phyloP scores from a whole-genome alignment of 2,113 vertebrate species.

The Thryonomys swinderianus region DNA sequence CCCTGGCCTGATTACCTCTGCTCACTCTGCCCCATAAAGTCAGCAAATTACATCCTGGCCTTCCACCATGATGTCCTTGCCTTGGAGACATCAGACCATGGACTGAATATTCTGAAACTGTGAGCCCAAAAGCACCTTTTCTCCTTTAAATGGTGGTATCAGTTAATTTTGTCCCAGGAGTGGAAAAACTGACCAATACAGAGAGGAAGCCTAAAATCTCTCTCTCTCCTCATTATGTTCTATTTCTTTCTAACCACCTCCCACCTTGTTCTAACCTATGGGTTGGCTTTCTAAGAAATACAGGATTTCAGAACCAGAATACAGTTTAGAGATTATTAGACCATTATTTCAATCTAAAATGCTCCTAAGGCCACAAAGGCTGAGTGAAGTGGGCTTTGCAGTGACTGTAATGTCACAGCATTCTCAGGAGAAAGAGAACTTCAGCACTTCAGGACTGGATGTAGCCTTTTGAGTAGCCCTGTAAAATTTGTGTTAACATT shows the following conservation, averaged over 20 bases:
- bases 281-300: background rate
- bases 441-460: background rate
- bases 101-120: background rate
- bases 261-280: background rate
- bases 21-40: background rate
- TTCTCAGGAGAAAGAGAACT: too few species aligned
- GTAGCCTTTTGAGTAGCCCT: background rate
- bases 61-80: background rate
- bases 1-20: background rate
- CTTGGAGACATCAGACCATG: background rate
- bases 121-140: background rate
- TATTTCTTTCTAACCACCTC: background rate
- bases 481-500: background rate
- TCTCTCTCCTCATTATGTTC: background rate
- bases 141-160: background rate
- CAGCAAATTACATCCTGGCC: background rate
- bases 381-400: too few species aligned
- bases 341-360: background rate
- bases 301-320: slow-evolving; percentile 5
- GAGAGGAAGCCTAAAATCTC: background rate
- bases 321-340: background rate
- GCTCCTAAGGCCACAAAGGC: background rate
- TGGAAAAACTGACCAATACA: background rate
- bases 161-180: background rate
- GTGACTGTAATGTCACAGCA: background rate